phyloP scores from a whole-genome alignment of 2,113 vertebrate genomes.

The Mastomys coucha region DNA sequence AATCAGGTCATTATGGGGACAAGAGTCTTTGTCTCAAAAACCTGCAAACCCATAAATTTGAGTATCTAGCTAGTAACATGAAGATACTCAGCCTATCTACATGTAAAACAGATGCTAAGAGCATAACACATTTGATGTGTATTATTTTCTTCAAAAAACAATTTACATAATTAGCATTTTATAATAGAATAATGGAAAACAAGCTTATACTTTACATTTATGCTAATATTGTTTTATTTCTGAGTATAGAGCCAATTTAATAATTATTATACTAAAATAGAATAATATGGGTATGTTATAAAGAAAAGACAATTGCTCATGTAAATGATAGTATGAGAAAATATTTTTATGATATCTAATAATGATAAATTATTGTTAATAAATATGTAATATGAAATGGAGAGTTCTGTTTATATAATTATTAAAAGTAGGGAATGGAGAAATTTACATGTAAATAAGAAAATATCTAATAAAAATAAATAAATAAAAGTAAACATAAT shows the following conservation, averaged over 20 bases:
- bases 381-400: not conserved
- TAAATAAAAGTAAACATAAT: not conserved
- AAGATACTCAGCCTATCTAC: not conserved
- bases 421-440: no score
- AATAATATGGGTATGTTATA: not conserved
- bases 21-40: not conserved
- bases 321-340: not conserved
- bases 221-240: not conserved
- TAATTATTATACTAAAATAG: not conserved
- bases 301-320: not conserved
- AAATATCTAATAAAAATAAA: no score
- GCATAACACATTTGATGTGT: not conserved
- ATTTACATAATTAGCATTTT: not conserved
- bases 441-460: no score
- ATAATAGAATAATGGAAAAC: not conserved
- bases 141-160: not conserved
- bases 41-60: not conserved
- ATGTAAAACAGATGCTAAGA: fast-evolving
- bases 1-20: fast-evolving
- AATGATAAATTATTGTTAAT: not conserved
- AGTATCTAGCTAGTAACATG: fast-evolving
- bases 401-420: not conserved
- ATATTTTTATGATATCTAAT: not conserved
- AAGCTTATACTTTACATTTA: not conserved
- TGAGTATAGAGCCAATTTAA: not conserved